phyloP scores from a whole-genome alignment of 2,113 vertebrate species.

The Himantopus leucocephalus region DNA sequence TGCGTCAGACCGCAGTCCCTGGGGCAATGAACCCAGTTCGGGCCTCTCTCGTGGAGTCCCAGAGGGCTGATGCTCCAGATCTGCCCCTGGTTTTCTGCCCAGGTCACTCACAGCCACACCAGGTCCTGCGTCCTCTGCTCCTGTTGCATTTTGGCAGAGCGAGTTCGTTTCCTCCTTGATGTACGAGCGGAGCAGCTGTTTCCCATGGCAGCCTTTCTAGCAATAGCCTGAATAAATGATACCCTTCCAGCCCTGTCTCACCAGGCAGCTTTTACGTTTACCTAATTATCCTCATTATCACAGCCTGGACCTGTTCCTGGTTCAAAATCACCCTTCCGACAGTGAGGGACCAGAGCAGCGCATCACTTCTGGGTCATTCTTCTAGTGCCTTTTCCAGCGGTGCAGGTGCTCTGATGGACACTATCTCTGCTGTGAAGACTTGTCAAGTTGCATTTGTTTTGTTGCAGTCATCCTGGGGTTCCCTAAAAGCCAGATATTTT shows the following conservation, averaged over 20 bases:
- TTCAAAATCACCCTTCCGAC: neutral
- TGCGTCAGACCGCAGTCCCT: rapidly evolving
- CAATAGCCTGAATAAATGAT: neutral
- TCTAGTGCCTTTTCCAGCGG: neutral
- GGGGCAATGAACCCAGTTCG: neutral
- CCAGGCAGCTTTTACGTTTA: constrained; percentile 5
- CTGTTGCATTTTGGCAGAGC: neutral
- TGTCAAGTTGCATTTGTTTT: constrained; percentile 3
- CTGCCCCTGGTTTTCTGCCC: neutral
- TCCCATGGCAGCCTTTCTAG: constrained; percentile 16
- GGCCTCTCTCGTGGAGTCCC: neutral
- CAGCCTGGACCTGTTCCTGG: neutral
- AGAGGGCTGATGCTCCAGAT: neutral
- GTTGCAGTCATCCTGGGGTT: neutral
- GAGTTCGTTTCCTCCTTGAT: neutral
- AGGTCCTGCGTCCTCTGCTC: neutral
- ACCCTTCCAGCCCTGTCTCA: constrained; percentile 12
- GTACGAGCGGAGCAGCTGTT: neutral
- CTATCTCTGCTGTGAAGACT: neutral
- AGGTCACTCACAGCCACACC: neutral
- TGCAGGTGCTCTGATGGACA: neutral
- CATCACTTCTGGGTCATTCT: neutral
- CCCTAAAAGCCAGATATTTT: neutral
- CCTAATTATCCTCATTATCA: constrained; percentile 40
- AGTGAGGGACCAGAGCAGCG: neutral